Base-by-base conservation (phyloP, 2,888 invertebrate species). In the Metopia argyrocephala region DNA sequence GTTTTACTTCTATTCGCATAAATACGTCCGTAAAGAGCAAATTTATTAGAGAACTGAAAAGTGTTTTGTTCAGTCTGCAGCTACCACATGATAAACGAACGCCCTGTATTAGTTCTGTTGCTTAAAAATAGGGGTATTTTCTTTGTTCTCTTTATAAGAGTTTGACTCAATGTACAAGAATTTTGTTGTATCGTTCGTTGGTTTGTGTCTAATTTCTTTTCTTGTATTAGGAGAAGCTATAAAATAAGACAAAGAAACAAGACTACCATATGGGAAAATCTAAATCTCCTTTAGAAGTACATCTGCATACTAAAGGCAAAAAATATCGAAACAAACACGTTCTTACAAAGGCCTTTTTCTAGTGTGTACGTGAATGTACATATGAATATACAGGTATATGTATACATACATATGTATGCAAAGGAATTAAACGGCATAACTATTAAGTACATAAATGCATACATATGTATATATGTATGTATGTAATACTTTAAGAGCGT, bases 331-430 rank as follows among this genome's bases (percentile, higher is more conserved):
- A 38, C 15, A 12, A 9, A 38, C 38, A 38, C 15, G 38, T 38
- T 38, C n/a, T n/a, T n/a, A n/a, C n/a, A 38, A 38, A 38, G 9
- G 38, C 15, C 12, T 38, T 3, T 4, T 38, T 9, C 12, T 12
- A 38, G 15, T 38, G 12, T 38, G 38, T 31, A 2, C 3, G 3
- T 28, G 18, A n/a, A n/a, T 48, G 20, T 59, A 15, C 59, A 28
- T 59, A 28, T 57, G 23, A 71, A 71, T 45, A 52, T 45, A 61
- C 61, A 52, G 62, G 66, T 66, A 64, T 28, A 9, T 64, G 23
- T 23, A 9, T 4, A 45, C 2, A 2, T 45, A 23, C n/a, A n/a
- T n/a, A n/a, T n/a, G n/a, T n/a, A n/a, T n/a, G n/a, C n/a, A 21
- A 59, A 38, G 27, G 9, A 59, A 71, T n/a, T n/a, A 23, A 61